Percentiles rank a stretch among this genome's conserved stretches.
Evolutionary conservation across 2,113 vertebrate genomes (phyloP).

Genomic region (Chloebia gouldiae): DNA sequence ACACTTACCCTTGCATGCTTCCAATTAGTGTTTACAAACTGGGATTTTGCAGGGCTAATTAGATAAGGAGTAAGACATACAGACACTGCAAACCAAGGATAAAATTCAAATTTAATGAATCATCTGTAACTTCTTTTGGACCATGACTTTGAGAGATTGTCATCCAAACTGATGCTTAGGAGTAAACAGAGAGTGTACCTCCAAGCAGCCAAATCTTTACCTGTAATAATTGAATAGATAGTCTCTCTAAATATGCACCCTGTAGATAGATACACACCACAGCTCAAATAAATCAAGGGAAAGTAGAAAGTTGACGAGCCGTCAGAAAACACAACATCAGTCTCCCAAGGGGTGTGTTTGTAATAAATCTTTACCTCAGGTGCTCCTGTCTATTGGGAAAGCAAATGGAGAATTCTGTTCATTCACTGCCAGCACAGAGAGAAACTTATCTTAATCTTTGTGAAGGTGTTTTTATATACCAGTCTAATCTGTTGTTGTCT

Average conservation of each 20-base stretch:
- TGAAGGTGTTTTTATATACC: not conserved
- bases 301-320: not conserved
- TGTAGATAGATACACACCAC: conserved; percentile 14
- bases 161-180: not conserved
- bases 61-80: not conserved
- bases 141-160: not conserved
- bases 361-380: not conserved
- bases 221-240: not conserved
- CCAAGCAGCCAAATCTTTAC: not conserved
- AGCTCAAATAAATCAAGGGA: not conserved
- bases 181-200: not conserved
- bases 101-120: not conserved
- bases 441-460: conserved; percentile 3
- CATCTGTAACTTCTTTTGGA: not conserved
- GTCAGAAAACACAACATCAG: not conserved
- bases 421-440: not conserved
- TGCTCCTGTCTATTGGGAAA: not conserved
- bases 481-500: not conserved
- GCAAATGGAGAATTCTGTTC: not conserved
- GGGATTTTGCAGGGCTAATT: conserved; percentile 12
- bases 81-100: not conserved
- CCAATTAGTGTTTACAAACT: not conserved
- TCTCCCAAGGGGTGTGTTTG: not conserved
- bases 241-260: not conserved
- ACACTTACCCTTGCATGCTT: not conserved